Evolutionary conservation across 2,113 vertebrate genomes (phyloP).

Genomic region (Oncorhynchus masou): DNA sequence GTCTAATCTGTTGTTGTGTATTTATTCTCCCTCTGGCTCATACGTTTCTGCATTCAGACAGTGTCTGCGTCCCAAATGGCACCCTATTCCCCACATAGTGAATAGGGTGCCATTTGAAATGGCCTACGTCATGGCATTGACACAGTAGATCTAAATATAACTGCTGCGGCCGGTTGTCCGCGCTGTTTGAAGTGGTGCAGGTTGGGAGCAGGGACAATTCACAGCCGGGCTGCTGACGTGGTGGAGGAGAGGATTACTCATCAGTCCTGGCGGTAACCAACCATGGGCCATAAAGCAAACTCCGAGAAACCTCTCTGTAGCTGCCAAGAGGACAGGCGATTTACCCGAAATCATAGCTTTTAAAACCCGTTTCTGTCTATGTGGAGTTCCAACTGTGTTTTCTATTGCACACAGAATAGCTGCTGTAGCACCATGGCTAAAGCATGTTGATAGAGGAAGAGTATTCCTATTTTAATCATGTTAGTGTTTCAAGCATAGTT

Average conservation of each 20-base stretch:
- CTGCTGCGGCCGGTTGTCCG: neutral
- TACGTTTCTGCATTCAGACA: slow-evolving; percentile 23
- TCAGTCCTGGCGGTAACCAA: neutral
- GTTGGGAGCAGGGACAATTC: neutral
- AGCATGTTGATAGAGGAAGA: no score
- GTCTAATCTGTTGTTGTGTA: slow-evolving; percentile 31
- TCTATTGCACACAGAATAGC: no score
- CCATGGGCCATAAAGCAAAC: neutral
- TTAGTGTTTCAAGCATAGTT: no score
- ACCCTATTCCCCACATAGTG: no score
- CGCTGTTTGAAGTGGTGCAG: neutral
- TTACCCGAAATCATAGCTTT: no score
- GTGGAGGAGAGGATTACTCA: neutral
- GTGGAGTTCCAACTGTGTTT: no score
- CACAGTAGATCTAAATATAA: slow-evolving; percentile 42
- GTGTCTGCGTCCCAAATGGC: no score
- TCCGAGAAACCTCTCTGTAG: neutral
- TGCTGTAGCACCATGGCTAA: no score
- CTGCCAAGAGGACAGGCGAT: neutral
- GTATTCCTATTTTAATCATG: no score
- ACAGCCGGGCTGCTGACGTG: neutral
- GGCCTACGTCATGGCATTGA: neutral
- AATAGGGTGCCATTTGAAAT: no score
- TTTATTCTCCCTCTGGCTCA: slow-evolving; percentile 36
- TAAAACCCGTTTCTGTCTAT: no score